phyloP scores from a whole-genome alignment of 2,888 invertebrate genomes.

The Oscheius onirici region DNA sequence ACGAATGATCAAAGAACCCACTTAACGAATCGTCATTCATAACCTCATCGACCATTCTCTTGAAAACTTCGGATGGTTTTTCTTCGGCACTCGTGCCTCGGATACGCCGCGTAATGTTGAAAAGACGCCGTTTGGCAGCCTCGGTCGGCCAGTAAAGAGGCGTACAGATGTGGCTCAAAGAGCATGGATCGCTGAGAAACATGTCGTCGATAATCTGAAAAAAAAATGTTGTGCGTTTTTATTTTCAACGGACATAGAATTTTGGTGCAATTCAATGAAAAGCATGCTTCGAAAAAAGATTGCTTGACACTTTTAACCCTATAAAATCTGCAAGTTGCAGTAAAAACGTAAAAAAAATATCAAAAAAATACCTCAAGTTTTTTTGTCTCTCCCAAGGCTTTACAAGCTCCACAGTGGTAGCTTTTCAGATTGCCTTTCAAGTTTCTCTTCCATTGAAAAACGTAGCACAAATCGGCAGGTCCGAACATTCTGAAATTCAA shows the following conservation, averaged over 20 bases:
- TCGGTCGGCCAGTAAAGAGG: constrained; percentile 15
- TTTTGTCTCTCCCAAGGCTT: not conserved
- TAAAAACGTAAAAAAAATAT: not conserved
- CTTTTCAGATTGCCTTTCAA: not conserved
- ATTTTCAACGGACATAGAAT: too few species aligned
- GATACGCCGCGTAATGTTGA: not conserved
- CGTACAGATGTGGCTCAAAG: constrained; percentile 6
- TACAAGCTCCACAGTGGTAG: constrained; percentile 11
- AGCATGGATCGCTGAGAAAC: not conserved
- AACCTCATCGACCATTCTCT: constrained; percentile 11
- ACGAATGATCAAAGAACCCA: not conserved
- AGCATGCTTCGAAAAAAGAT: too few species aligned
- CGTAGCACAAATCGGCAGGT: constrained; percentile 1
- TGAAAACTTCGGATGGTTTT: constrained; percentile 6
- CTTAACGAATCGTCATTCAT: constrained; percentile 13
- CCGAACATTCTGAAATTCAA: not conserved
- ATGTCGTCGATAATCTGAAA: not conserved
- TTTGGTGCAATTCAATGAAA: too few species aligned
- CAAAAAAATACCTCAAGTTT: too few species aligned
- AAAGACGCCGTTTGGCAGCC: constrained; percentile 16
- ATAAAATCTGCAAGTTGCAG: too few species aligned
- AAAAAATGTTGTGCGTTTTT: too few species aligned
- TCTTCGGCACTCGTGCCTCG: not conserved
- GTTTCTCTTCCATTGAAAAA: constrained; percentile 21
- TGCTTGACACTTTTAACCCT: too few species aligned